These are phyloP conservation scores for Gila robusta DNA, from an alignment of 2,797 vertebrate genomes.

Conservation along the genomic window DNA sequence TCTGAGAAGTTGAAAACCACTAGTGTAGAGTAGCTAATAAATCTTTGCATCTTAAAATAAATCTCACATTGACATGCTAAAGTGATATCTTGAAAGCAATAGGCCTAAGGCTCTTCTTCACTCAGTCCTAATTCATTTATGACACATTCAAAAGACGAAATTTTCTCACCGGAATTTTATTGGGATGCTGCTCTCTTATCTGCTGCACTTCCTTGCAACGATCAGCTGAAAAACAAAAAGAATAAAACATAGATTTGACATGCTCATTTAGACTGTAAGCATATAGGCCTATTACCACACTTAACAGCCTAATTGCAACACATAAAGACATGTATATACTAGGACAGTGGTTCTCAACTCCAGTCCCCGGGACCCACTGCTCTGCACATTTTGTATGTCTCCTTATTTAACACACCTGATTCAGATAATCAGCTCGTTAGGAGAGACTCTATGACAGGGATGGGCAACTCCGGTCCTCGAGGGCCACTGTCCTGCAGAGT, in stretches of 20 bases:
- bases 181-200: constrained; percentile 97
- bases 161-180: constrained; percentile 95
- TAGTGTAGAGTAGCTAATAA: neutral
- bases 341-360: neutral
- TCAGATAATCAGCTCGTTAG: too few species aligned
- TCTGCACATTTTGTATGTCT: too few species aligned
- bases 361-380: too few species aligned
- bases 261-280: neutral
- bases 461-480: too few species aligned
- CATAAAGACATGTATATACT: neutral
- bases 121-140: constrained; percentile 19
- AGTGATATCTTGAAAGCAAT: constrained; percentile 17
- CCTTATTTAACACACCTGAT: too few species aligned
- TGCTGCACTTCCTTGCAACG: constrained; percentile 98
- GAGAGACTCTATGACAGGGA: too few species aligned
- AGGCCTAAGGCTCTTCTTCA: neutral
- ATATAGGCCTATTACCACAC: neutral
- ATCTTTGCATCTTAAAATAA: neutral
- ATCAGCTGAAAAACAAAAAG: constrained; percentile 82
- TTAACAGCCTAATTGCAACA: neutral
- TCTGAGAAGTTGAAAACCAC: neutral
- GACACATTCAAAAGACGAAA: neutral
- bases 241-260: neutral
- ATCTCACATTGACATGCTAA: neutral
- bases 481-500: too few species aligned